phyloP scores from a whole-genome alignment of 2,113 vertebrate genomes.

The Microtus ochrogaster region DNA sequence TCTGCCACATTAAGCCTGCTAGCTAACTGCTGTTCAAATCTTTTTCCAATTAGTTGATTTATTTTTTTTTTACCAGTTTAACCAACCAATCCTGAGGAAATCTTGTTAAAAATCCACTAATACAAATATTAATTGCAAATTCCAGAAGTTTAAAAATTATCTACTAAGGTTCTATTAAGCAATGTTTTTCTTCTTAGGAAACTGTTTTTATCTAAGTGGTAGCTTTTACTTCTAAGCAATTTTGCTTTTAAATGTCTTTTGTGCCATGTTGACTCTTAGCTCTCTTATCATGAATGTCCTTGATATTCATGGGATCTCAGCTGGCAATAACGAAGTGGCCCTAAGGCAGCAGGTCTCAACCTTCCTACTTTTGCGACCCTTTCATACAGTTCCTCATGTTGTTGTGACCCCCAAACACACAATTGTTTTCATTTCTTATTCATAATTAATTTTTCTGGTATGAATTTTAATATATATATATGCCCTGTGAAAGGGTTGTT shows the following conservation, averaged over 20 bases:
- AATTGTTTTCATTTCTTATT: neutral
- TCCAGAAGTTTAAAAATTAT: neutral
- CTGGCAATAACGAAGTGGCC: neutral
- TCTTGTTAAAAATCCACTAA: neutral
- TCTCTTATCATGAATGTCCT: neutral
- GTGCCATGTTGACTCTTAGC: neutral
- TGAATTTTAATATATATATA: neutral
- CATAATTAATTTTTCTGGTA: neutral
- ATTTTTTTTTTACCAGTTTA: slow-evolving; percentile 24
- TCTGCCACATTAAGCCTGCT: neutral
- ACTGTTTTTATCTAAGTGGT: neutral
- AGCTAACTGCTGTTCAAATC: slow-evolving; percentile 20
- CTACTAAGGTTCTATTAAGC: neutral
- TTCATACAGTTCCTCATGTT: neutral
- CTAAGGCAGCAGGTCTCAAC: neutral
- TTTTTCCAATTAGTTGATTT: slow-evolving; percentile 39
- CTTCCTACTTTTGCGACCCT: neutral
- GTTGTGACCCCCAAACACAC: neutral
- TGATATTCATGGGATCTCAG: neutral
- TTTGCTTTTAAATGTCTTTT: neutral
- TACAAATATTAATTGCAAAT: neutral
- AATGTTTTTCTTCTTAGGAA: neutral
- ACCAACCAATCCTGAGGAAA: neutral
- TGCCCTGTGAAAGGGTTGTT: neutral
- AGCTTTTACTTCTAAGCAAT: neutral